Conservation (phyloP, 2,888 invertebrate species). For the Thyatira batis region DNA sequence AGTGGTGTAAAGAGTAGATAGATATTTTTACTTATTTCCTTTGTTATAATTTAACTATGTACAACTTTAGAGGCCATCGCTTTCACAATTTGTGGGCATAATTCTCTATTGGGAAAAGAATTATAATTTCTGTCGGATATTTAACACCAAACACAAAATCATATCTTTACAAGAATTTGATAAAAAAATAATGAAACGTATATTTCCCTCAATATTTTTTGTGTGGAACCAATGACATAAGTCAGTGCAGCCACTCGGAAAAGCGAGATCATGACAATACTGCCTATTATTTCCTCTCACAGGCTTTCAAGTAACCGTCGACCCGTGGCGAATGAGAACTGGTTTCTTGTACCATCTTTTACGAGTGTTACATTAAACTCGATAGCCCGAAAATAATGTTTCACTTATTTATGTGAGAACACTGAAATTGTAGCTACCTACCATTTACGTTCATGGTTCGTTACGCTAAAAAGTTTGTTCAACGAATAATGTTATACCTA, state of each 20-base stretch:
- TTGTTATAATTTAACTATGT: too few relatives aligned
- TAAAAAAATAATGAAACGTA: too few relatives aligned
- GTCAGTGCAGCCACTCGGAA: background rate
- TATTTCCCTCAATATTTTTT: background rate
- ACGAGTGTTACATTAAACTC: constrained; percentile 26
- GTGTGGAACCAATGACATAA: background rate
- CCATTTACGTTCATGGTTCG: background rate
- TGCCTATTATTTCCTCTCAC: background rate
- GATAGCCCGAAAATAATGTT: constrained; percentile 25
- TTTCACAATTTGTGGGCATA: too few relatives aligned
- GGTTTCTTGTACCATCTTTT: constrained; percentile 11
- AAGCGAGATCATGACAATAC: background rate
- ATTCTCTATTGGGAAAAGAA: too few relatives aligned
- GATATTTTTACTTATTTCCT: too few relatives aligned
- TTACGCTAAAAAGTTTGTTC: background rate
- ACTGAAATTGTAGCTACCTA: background rate
- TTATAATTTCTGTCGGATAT: too few relatives aligned
- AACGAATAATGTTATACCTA: background rate
- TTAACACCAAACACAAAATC: too few relatives aligned
- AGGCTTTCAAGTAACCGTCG: background rate
- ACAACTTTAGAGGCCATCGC: too few relatives aligned
- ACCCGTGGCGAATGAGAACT: constrained; percentile 10
- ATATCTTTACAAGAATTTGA: too few relatives aligned
- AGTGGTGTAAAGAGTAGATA: too few relatives aligned
- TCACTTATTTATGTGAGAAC: constrained; percentile 26